Percentiles rank a stretch among this genome's conserved stretches.
Conservation (phyloP, 2,888 invertebrate species). For the Alcis repandata region DNA sequence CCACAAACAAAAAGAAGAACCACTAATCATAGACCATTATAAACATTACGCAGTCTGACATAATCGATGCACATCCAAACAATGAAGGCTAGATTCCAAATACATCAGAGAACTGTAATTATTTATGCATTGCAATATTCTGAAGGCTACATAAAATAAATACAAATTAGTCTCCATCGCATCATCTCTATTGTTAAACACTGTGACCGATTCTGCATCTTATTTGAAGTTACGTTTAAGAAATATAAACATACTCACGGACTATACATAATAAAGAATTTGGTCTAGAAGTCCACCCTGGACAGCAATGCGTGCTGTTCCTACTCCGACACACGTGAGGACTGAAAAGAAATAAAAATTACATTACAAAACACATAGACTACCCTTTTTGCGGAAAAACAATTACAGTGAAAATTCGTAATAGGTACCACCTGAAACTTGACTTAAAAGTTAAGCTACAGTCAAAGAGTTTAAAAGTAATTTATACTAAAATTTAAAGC, state of each 20-base stretch:
- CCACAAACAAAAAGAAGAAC: background rate
- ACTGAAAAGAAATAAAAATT: constrained; percentile 73
- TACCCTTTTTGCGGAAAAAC: background rate
- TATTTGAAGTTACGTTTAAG: background rate
- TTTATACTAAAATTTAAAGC: background rate
- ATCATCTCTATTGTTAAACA: background rate
- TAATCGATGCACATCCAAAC: background rate
- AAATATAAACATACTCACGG: constrained; percentile 89
- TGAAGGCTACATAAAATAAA: background rate
- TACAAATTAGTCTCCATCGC: background rate
- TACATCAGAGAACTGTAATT: background rate
- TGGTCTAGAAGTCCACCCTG: constrained; percentile 93
- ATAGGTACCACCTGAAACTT: too few relatives aligned
- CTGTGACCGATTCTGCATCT: background rate
- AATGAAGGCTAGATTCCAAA: constrained; percentile 6
- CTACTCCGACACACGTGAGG: constrained; percentile 93
- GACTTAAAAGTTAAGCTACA: too few relatives aligned
- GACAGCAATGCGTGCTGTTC: constrained; percentile 92
- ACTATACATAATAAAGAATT: constrained; percentile 92
- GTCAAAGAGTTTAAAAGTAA: background rate
- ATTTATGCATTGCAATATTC: background rate
- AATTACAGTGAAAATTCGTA: too few relatives aligned
- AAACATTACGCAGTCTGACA: background rate
- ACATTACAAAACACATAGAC: background rate
- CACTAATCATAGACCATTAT: background rate